Conservation (phyloP, 2,113 vertebrate genomes). For the Calidris pygmaea region DNA sequence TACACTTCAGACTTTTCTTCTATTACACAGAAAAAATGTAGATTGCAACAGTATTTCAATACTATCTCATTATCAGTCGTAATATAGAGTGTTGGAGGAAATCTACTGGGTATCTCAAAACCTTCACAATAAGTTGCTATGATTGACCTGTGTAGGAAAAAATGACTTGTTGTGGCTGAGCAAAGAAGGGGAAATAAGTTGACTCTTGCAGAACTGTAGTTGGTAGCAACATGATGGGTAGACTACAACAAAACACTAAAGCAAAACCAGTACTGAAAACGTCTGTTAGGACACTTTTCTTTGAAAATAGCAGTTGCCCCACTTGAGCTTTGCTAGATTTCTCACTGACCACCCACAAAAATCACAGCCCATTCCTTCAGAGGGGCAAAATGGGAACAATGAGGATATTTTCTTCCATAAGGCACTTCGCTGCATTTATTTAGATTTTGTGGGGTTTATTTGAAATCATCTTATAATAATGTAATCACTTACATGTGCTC, state of each 20-base stretch:
- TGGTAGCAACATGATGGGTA: not conserved
- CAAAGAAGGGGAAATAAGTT: not conserved
- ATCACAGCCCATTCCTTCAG: not conserved
- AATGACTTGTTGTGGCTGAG: not conserved
- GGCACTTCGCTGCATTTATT: not conserved
- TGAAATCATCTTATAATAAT: not conserved
- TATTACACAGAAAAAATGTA: not conserved
- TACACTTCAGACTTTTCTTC: not conserved
- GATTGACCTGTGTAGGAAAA: not conserved
- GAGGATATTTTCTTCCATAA: not conserved
- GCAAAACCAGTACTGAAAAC: not conserved
- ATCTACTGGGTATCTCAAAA: not conserved
- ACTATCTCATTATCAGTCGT: not conserved
- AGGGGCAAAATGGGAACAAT: not conserved
- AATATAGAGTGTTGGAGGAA: not conserved
- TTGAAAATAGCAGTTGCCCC: not conserved
- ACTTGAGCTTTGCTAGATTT: not conserved
- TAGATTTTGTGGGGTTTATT: not conserved
- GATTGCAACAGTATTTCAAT: not conserved
- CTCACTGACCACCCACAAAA: not conserved
- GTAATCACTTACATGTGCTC: not conserved
- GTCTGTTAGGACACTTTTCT: not conserved
- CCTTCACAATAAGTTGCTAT: not conserved
- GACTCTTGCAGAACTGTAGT: not conserved
- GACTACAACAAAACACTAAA: not conserved